phyloP scores from a whole-genome alignment of 2,797 vertebrate genomes.

The Manis javanica region DNA sequence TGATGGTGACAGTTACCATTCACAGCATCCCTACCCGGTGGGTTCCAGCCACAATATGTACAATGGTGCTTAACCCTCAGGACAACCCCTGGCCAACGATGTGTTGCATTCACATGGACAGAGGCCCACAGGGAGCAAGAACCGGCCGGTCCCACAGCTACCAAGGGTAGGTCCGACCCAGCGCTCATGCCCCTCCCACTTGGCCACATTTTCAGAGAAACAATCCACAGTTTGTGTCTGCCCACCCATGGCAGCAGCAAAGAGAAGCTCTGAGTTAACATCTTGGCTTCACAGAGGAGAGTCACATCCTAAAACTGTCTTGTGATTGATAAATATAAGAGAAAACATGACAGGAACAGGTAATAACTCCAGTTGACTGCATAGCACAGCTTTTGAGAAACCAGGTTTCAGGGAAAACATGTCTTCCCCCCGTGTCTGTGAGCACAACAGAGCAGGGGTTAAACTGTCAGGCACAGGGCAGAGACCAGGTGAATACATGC shows the following conservation, averaged over 20 bases:
- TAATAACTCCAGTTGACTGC: neutral
- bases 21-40: neutral
- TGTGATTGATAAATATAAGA: neutral
- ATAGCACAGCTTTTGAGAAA: neutral
- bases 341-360: neutral
- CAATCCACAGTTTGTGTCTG: fast-evolving
- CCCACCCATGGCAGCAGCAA: neutral
- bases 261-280: neutral
- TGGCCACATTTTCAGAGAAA: neutral
- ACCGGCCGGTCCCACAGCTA: neutral
- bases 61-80: neutral
- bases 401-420: neutral
- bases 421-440: neutral
- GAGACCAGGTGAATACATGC: neutral
- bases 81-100: too few relatives aligned
- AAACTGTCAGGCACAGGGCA: neutral
- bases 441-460: neutral
- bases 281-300: neutral
- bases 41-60: neutral
- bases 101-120: fast-evolving
- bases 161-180: neutral
- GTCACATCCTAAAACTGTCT: neutral
- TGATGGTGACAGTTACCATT: neutral
- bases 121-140: neutral
- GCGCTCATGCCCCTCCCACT: neutral